Evolutionary conservation across 2,113 vertebrate genomes (phyloP).

Genomic region (Tonatia bakeri): DNA sequence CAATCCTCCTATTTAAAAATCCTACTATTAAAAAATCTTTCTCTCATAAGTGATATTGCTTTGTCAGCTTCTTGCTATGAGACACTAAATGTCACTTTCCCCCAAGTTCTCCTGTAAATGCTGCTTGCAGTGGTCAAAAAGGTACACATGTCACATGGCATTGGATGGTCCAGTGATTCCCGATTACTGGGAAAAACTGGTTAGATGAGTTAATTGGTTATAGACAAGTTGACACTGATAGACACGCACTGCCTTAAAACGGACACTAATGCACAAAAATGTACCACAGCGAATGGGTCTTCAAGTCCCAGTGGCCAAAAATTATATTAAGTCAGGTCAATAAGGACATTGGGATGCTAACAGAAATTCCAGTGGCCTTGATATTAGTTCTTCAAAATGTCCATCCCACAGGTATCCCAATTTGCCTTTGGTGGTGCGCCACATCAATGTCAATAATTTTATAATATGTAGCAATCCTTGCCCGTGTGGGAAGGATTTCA

Average conservation of each 20-base stretch:
- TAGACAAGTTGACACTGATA: background rate
- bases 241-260: background rate
- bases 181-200: background rate
- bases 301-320: background rate
- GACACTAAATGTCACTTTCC: background rate
- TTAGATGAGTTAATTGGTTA: background rate
- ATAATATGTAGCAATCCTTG: accelerated
- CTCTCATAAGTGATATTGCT: background rate
- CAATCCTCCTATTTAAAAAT: background rate
- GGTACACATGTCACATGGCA: background rate
- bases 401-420: background rate
- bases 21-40: background rate
- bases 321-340: background rate
- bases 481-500: background rate
- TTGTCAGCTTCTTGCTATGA: background rate
- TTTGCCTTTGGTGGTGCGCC: accelerated
- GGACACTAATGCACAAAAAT: background rate
- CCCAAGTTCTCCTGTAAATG: accelerated
- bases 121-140: background rate
- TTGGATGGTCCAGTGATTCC: background rate
- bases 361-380: background rate
- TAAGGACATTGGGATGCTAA: background rate
- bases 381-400: background rate
- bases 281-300: background rate
- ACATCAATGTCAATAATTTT: background rate